Evolutionary conservation across 2,113 vertebrate species (phyloP).

Genomic region (Pionites leucogaster): DNA sequence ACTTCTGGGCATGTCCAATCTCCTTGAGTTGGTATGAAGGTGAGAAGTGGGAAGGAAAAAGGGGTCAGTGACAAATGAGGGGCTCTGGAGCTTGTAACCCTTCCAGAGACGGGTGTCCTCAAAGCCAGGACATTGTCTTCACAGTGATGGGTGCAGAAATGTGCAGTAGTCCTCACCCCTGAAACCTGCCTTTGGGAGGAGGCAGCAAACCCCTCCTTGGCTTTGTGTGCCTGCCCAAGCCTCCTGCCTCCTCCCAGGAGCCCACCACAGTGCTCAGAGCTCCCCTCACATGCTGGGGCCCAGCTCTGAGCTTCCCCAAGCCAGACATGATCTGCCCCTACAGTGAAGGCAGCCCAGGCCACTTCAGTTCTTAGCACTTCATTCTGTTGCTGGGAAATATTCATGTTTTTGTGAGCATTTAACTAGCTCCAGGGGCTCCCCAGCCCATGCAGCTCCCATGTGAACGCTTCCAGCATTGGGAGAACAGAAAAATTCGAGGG

Average conservation of each 20-base stretch:
- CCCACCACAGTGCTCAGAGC: background rate
- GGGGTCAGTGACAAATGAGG: accelerated
- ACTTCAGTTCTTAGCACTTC: background rate
- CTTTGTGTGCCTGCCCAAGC: background rate
- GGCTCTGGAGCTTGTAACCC: background rate
- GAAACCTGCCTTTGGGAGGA: background rate
- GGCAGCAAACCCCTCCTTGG: background rate
- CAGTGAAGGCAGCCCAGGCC: background rate
- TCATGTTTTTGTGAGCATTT: background rate
- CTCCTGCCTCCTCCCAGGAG: background rate
- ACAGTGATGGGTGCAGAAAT: background rate
- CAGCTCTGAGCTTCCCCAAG: background rate
- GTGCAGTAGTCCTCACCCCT: background rate
- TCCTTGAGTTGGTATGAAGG: background rate
- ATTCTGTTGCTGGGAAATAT: background rate
- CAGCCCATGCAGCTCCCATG: background rate
- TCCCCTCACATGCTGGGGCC: background rate
- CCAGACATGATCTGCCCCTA: accelerated
- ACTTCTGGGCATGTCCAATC: background rate
- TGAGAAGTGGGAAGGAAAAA: background rate
- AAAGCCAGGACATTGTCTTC: background rate
- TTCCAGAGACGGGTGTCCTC: background rate
- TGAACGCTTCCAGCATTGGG: background rate
- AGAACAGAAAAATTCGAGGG: background rate
- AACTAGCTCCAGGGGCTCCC: background rate